These are phyloP conservation scores for Trichopoda pennipes DNA, from an alignment of 2,888 invertebrate genomes.

Conservation along the genomic window DNA sequence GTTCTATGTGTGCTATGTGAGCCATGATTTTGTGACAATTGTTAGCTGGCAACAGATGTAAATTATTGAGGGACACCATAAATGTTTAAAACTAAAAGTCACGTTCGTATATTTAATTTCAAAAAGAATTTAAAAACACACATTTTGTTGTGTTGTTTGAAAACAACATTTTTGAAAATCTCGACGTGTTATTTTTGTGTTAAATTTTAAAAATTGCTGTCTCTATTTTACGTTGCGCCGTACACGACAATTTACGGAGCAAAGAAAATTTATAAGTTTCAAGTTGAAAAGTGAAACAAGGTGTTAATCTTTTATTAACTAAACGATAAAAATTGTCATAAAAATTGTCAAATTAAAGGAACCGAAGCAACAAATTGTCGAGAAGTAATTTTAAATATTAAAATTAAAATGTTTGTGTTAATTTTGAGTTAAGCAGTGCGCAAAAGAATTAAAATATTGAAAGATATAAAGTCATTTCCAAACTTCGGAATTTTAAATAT, in stretches of 20 bases:
- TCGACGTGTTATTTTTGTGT: constrained; percentile 1
- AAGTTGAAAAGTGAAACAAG: constrained; percentile 66
- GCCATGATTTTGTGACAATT: constrained; percentile 60
- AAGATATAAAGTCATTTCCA: background rate
- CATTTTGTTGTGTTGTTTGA: constrained; percentile 18
- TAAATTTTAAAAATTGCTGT: background rate
- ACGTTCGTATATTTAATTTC: constrained; percentile 67
- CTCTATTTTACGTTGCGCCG: background rate
- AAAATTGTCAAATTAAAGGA: constrained; percentile 4
- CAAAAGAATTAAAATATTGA: background rate
- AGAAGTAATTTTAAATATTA: constrained; percentile 1
- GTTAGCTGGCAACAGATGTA: constrained; percentile 68
- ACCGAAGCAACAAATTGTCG: background rate
- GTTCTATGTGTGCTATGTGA: background rate
- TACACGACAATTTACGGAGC: constrained; percentile 17
- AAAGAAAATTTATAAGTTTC: constrained; percentile 59
- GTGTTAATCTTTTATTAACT: constrained; percentile 68
- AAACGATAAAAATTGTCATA: constrained; percentile 44
- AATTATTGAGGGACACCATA: constrained; percentile 70
- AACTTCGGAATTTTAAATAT: background rate
- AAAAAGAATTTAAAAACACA: constrained; percentile 38
- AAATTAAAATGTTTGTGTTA: background rate
- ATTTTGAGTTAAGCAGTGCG: background rate
- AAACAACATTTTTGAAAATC: constrained; percentile 26
- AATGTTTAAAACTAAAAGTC: constrained; percentile 70